These are phyloP conservation scores for Theristicus caerulescens DNA, from an alignment of 2,113 vertebrate species.

Conservation along the genomic window DNA sequence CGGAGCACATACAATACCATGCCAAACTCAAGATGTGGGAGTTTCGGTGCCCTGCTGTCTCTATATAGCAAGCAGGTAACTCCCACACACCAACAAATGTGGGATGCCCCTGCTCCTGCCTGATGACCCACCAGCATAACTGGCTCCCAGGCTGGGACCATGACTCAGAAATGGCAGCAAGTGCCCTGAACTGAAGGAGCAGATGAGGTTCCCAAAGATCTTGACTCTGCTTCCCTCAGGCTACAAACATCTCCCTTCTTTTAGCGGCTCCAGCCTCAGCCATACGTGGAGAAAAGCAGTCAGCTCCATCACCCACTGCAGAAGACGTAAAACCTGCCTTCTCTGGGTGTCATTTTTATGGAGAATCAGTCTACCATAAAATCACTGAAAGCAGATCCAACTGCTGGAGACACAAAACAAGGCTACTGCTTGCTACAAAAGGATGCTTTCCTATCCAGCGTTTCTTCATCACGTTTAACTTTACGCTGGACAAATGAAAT, in stretches of 20 bases:
- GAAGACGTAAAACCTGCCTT: background rate
- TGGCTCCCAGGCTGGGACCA: background rate
- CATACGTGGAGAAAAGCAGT: background rate
- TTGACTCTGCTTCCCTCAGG: background rate
- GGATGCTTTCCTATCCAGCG: background rate
- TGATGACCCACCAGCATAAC: background rate
- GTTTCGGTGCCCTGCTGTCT: background rate
- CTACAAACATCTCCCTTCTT: background rate
- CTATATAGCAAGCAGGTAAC: background rate
- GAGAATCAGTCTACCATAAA: background rate
- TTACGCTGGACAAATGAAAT: background rate
- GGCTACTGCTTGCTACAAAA: background rate
- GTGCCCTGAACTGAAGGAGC: background rate
- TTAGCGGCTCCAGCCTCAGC: background rate
- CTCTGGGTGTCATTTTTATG: background rate
- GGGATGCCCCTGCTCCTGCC: background rate
- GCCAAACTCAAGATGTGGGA: rapidly evolving
- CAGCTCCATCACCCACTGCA: background rate
- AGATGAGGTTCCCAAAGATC: background rate
- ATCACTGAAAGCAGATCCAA: background rate
- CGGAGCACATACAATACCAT: rapidly evolving
- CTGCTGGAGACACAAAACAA: background rate
- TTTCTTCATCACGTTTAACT: background rate
- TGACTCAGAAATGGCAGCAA: background rate
- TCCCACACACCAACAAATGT: background rate